Evolutionary conservation across 1,140 invertebrate species (phyloP).

Genomic region (Drosophila baimaii): DNA sequence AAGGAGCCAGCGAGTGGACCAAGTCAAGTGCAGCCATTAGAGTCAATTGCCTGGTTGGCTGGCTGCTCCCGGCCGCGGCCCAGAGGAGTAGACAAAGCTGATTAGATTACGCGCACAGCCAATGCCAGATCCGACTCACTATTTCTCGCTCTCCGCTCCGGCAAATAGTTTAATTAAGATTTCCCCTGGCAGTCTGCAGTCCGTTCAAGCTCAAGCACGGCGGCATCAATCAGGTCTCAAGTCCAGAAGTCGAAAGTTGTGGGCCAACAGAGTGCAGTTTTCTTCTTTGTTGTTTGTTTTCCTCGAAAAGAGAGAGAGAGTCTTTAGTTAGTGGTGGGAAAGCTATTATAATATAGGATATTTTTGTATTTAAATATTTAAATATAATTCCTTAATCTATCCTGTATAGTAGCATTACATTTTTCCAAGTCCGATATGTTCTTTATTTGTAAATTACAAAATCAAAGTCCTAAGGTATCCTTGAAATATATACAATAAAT

Average conservation of each 20-base stretch:
- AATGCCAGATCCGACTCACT: conserved; percentile 20
- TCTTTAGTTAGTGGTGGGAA: not conserved
- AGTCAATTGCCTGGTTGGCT: conserved; percentile 39
- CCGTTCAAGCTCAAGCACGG: not conserved
- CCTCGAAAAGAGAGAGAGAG: no score
- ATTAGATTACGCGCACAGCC: conserved; percentile 50
- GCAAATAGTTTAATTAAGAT: conserved; percentile 45
- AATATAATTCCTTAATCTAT: no score
- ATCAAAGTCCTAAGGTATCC: no score
- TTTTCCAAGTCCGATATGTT: no score
- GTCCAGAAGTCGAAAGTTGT: conserved; percentile 33
- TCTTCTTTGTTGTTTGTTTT: conserved; percentile 18
- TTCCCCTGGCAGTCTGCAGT: not conserved
- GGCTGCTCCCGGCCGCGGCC: not conserved
- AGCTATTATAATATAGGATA: not conserved
- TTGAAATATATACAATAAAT: no score
- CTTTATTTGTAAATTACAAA: no score
- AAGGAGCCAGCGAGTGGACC: conserved; percentile 15
- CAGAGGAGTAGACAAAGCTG: conserved; percentile 50
- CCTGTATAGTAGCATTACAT: no score
- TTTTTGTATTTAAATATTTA: not conserved
- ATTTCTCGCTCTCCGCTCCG: not conserved
- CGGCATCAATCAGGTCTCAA: conserved; percentile 47
- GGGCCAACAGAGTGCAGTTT: conserved; percentile 31
- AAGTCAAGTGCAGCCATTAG: conserved; percentile 55